Conservation (phyloP, 2,797 vertebrate species). For the Octomys mimax region DNA sequence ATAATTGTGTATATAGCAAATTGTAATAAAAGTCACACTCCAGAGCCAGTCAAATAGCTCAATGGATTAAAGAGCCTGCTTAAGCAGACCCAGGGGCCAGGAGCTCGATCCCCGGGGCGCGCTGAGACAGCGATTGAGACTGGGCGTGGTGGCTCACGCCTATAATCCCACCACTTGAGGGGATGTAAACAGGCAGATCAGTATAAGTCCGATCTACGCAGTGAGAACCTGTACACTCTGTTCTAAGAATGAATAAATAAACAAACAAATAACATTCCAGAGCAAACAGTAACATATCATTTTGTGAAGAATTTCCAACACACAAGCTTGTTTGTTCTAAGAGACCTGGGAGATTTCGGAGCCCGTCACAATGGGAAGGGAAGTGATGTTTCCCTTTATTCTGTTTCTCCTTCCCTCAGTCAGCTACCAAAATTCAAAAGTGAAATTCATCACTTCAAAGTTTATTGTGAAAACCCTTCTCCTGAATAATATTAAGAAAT, state of each 20-base stretch:
- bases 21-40: background rate
- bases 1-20: background rate
- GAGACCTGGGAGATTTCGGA: background rate
- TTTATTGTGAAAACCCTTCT: background rate
- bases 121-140: too few species aligned
- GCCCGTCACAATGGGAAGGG: background rate
- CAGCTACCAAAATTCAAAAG: constrained; percentile 36
- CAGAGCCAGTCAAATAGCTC: too few species aligned
- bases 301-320: background rate
- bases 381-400: constrained; percentile 2
- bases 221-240: too few species aligned
- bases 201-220: too few species aligned
- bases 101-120: too few species aligned
- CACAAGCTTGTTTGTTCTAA: background rate
- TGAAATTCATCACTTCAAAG: constrained; percentile 17
- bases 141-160: too few species aligned
- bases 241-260: too few species aligned
- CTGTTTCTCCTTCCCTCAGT: background rate
- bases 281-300: background rate
- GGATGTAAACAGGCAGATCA: too few species aligned
- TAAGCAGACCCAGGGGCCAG: too few species aligned
- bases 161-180: too few species aligned
- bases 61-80: too few species aligned
- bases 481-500: background rate
- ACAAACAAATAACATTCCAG: background rate